Evolutionary conservation across 2,113 vertebrate genomes (phyloP), one percentile per base, ranked within the genome.

Genomic region (Megalops atlanticus): DNA sequence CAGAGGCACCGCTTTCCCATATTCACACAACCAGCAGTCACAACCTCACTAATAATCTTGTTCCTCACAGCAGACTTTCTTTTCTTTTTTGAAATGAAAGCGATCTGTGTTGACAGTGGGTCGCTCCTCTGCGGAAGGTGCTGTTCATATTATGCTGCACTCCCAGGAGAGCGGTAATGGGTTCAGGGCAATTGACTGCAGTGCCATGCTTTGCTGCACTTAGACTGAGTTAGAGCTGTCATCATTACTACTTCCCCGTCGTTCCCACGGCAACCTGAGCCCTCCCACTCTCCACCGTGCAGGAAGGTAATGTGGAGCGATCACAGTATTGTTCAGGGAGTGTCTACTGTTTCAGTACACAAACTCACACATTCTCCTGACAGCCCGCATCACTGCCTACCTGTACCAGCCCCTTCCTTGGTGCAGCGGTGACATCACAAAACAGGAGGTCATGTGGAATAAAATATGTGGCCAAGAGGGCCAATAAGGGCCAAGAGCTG

Each of bases 171-270:
- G 90, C 89, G 90, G 89, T 94, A 93, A 93, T 94, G 91, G 91
- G 92, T 93, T 94, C 92, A 89, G 89, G 91, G 91, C 91, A 92
- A 94, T 94, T 94, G 92, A 92, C 90, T 89, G 91, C 89, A 85
- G 87, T 89, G 91, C 92, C 90, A 92, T 90, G 89, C 90, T 91
- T 93, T 93, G 92, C 88, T 94, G 94, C 93, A 91, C 91, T 91
- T 92, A 91, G 88, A 87, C 90, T 88, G 89, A 88, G 91, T 94
- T 93, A 91, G 91, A 94, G 91, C 93, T 93, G 93, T 93, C 89
- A 93, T 94, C 92, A 94, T 94, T 93, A 94, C 90, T 91, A 91
- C 92, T 93, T 91, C 89, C 89, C 91, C 85, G 86, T 90, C 85
- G 89, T 90, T 92, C 90, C 91, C 89, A 88, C 90, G 89, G 92